Evolutionary conservation across 2,888 invertebrate species (phyloP), one percentile per base, ranked within the genome.

Genomic region (Clistopyga incitator): DNA sequence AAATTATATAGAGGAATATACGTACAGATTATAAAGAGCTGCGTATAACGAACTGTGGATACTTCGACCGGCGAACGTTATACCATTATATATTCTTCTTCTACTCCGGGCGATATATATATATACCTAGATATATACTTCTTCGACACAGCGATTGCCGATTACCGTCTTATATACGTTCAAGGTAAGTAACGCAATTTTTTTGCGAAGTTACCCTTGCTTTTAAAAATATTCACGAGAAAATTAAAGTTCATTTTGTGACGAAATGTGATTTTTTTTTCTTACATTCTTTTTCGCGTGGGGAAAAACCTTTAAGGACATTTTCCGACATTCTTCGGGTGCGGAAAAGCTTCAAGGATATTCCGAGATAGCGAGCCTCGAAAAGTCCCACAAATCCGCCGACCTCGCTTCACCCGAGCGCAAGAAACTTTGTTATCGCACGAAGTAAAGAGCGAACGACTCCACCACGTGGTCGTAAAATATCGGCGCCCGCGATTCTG

Each of bases 111-210:
- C 75, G 82, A 83, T 82, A 80, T 61, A 61, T 61, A 34, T 61
- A 34, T 61, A 61, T 61, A 34, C 2, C 15, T 59, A 25, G 13
- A 29, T 59, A 59, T 64, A 64, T 42, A 61, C 29, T 75, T 70
- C 45, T 68, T 81, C 86, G 84, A 76, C 80, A 72, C 82, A 74
- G 81, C 84, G 81, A 85, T 82, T 61, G 25, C 85, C 78, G 81
- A 71, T 78, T 81, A 81, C 77, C 82, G 84, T 87, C 86, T 84
- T 80, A 82, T 52, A 78, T 83, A 85, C 84, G 84, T 85, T 86
- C 84, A 74, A 88, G 88, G 88, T 88, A 85, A 25, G 87, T 86
- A 34, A 34, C 29, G 15, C 61, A 47, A 3, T 6, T 56, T 71
- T 71, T 25, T 42, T 3, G 10, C 15, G 3, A 45, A 42, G 45